Conservation (phyloP, 2,797 vertebrate genomes). For the Anomalospiza imberbis region DNA sequence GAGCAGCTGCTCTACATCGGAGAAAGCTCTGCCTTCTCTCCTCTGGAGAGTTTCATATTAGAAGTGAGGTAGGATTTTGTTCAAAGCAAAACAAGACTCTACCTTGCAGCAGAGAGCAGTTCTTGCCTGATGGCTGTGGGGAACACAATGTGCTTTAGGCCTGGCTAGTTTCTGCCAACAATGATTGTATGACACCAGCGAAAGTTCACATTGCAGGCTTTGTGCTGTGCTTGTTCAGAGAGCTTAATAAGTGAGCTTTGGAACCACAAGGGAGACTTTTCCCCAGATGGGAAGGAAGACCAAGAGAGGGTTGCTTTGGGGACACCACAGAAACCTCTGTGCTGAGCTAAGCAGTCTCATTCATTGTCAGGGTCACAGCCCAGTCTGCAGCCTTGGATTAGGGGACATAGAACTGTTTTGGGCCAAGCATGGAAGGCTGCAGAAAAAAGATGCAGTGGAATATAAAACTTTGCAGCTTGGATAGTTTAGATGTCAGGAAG, state of each 20-base stretch:
- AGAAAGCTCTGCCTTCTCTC: background rate
- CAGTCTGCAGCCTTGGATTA: background rate
- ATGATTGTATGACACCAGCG: background rate
- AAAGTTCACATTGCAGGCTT: background rate
- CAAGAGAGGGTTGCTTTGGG: background rate
- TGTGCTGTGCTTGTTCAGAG: background rate
- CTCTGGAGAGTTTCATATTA: background rate
- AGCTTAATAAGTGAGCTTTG: background rate
- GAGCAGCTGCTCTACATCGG: slow-evolving; percentile 23
- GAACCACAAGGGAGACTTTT: background rate
- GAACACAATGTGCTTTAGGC: background rate
- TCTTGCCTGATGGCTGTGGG: background rate
- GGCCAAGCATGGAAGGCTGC: background rate
- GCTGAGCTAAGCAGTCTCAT: background rate
- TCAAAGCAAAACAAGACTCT: background rate
- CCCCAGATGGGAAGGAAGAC: background rate
- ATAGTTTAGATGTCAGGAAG: background rate
- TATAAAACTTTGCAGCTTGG: background rate
- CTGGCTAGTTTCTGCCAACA: background rate
- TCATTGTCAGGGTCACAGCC: fast-evolving
- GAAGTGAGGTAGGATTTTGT: background rate
- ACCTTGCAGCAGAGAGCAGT: background rate
- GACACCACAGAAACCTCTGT: background rate
- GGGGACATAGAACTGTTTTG: background rate
- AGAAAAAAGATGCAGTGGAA: background rate